Conservation (phyloP, 2,888 invertebrate genomes). For the Copidosoma aretas region DNA sequence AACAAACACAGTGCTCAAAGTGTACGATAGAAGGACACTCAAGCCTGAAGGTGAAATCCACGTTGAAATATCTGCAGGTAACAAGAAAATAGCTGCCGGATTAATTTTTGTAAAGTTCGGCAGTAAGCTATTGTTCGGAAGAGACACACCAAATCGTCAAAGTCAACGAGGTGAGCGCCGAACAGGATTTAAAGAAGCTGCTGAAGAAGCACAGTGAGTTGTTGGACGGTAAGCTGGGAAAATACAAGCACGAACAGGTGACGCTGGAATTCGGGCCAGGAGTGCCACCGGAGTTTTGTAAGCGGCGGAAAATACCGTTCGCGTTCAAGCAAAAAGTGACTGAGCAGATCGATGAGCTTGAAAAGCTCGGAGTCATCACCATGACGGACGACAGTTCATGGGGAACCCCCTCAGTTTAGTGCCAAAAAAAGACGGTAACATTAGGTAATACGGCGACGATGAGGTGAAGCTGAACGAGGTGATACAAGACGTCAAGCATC, state of each 20-base stretch:
- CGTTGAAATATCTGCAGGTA: too few species aligned
- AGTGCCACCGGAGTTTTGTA: conserved; percentile 31
- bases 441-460: conserved; percentile 45
- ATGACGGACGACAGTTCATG: conserved; percentile 25
- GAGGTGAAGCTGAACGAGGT: conserved; percentile 48
- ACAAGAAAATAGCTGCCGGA: too few species aligned
- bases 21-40: too few species aligned
- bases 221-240: conserved; percentile 16
- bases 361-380: conserved; percentile 28
- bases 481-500: conserved; percentile 46
- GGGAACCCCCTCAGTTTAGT: conserved; percentile 44
- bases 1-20: too few species aligned
- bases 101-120: too few species aligned
- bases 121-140: too few species aligned
- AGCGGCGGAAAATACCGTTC: neutral
- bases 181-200: too few species aligned
- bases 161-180: too few species aligned
- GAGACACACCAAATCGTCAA: too few species aligned
- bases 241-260: conserved; percentile 35
- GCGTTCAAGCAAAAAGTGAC: conserved; percentile 31
- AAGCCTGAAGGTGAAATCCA: too few species aligned
- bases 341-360: conserved; percentile 29
- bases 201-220: too few species aligned
- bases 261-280: conserved; percentile 25
- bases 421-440: conserved; percentile 34